Conservation (phyloP, 2,113 vertebrate genomes). For the Sander vitreus region DNA sequence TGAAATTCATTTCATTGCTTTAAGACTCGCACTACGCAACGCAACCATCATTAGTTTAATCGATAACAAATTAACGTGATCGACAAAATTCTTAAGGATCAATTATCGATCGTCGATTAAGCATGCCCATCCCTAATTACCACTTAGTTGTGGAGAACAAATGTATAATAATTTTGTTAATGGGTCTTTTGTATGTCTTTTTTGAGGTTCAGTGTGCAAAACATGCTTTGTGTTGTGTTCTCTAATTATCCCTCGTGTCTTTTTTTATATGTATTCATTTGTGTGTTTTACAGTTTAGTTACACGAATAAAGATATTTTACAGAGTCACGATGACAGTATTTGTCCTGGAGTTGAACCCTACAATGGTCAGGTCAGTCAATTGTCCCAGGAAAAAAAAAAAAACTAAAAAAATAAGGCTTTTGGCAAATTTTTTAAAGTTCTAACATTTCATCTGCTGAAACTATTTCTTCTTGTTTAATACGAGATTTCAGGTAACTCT, state of each 20-base stretch:
- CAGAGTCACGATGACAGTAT: conserved; percentile 1
- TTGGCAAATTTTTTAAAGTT: neutral
- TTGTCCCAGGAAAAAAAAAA: neutral
- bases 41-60: too few species aligned
- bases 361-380: neutral
- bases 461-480: neutral
- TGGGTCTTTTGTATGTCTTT: neutral
- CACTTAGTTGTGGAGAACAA: neutral
- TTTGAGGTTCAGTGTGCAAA: neutral
- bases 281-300: neutral
- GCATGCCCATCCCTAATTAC: too few species aligned
- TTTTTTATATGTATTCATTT: neutral
- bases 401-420: neutral
- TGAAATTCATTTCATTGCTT: too few species aligned
- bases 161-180: neutral
- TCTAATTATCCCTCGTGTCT: neutral
- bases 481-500: conserved; percentile 30
- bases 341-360: neutral
- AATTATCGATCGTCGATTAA: too few species aligned
- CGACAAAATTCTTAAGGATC: too few species aligned
- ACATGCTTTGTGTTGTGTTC: neutral
- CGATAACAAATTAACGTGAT: too few species aligned
- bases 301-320: too few species aligned
- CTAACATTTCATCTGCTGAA: neutral
- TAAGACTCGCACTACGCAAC: too few species aligned